Percentiles rank a stretch among this genome's conserved stretches.
These are phyloP conservation scores for Nemapogon koenigi DNA, from an alignment of 2,888 invertebrate species.

Conservation along the genomic window DNA sequence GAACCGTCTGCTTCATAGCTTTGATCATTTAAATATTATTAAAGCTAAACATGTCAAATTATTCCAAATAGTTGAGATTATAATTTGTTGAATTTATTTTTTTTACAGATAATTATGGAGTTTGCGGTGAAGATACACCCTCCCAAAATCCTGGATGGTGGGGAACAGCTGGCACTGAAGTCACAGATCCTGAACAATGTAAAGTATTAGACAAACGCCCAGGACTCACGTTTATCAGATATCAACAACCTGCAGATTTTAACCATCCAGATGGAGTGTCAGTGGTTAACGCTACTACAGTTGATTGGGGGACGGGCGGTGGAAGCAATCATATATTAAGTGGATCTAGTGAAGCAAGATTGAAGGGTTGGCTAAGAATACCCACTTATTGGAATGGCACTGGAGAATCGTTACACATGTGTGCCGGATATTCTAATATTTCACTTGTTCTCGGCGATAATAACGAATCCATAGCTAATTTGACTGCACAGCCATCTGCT, in stretches of 20 bases:
- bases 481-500: constrained; percentile 71
- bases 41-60: not conserved
- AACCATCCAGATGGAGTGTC: constrained; percentile 88
- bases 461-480: constrained; percentile 63
- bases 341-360: constrained; percentile 75
- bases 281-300: constrained; percentile 85
- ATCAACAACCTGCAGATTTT: constrained; percentile 86
- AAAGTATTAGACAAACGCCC: constrained; percentile 80
- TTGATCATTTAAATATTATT: not conserved
- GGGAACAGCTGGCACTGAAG: constrained; percentile 83
- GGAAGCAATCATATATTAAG: constrained; percentile 73
- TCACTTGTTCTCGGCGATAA: constrained; percentile 64
- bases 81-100: constrained; percentile 12
- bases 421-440: constrained; percentile 79
- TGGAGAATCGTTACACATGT: constrained; percentile 75
- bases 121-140: constrained; percentile 85
- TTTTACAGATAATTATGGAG: constrained; percentile 74
- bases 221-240: constrained; percentile 87
- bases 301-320: constrained; percentile 77
- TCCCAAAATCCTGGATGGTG: constrained; percentile 89
- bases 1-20: no score
- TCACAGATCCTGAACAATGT: constrained; percentile 78
- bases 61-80: no score
- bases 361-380: constrained; percentile 84
- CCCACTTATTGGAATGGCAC: constrained; percentile 74